Evolutionary conservation across 2,888 invertebrate genomes (phyloP), one percentile per base, ranked within the genome.

Genomic region (Argyresthia goedartella): DNA sequence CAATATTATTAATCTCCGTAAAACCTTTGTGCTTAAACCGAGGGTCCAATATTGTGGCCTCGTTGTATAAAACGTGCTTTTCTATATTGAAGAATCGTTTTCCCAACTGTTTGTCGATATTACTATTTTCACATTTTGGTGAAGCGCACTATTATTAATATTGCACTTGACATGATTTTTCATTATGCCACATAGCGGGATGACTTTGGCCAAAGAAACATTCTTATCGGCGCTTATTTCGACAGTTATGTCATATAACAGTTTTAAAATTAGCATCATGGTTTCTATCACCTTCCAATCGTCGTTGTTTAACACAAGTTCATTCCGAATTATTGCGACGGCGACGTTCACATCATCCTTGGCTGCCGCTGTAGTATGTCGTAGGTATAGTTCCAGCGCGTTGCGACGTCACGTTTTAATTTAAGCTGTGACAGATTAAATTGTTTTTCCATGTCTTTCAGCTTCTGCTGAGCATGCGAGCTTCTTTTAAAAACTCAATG

Each of bases 271-370:
- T 16, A 33, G 44, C 4, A 45, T 11, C 9, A 41, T 45, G 6
- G 8, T 25, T 39, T 51, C 49, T 7, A 54, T 51, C 13, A 54
- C 11, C 10, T 6, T 10, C 50, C 50, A 51, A n/a, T 54, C 52
- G 10, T 41, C 11, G 8, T 44, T n/a, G n/a, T 1, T 33, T 1
- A 51, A 35, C 8, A 49, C 15, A 14, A 49, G 36, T 9, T 51
- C 49, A 39, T n/a, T 43, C 0, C 45, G 14, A 9, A 34, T 25
- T 45, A 61, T 44, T 35, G 61, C 60, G 3, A 62, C n/a, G 0
- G 63, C 60, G 4, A 57, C 53, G 1, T 59, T 61, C 3, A 61
- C 41, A 1, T 57, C 55, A 33, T 61, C 57, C 46, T 62, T 65
- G 3, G 57, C 14, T 46, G 10, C 42, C 7, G 57, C 8, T 1